Evolutionary conservation across 2,113 vertebrate genomes (phyloP), one percentile per base, ranked within the genome.

Genomic region (Monarcha castaneiventris): DNA sequence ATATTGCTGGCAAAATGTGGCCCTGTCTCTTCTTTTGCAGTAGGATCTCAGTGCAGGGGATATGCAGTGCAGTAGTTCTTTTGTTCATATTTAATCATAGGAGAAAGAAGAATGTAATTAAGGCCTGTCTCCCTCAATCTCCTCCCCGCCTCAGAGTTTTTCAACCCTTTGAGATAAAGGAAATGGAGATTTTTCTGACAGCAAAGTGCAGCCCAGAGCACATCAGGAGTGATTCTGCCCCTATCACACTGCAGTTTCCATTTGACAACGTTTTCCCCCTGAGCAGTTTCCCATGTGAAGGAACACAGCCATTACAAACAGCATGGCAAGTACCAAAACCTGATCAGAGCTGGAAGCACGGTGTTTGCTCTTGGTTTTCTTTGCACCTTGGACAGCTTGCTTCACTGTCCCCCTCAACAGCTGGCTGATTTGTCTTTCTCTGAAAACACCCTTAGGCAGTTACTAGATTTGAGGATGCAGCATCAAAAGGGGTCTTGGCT

Each of bases 81-180:
- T 86, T 95, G 92, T 93, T 96, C 90, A 17, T 68, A 72, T 90
- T 81, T 96, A 96, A 96, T 93, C 59, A 44, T 35, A 83, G 0
- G 18, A 80, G 87, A 91, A 93, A 93, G 66, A 76, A 87, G 49
- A 93, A 63, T 16, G 35, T 95, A 95, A 97, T 96, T 93, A 85
- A 16, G 48, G 59, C 91, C 63, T 93, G 85, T 86, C 68, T 95
- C 27, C 6, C 62, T 87, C 84, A 33, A 12, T 90, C 90, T 95
- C 64, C 79, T 90, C 80, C 82, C 83, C 62, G 52, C 61, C 68
- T 88, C 59, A 37, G 54, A 51, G 35, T 41, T 85, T 74, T 55
- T 83, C 43, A 95, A 11, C 55, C 37, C 56, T 73, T 63, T 49
- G 79, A 88, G 68, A 79, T 51, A 79, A 95, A 91, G 58, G 27